Evolutionary conservation across 2,888 invertebrate species (phyloP).

Genomic region (Pocota personata): DNA sequence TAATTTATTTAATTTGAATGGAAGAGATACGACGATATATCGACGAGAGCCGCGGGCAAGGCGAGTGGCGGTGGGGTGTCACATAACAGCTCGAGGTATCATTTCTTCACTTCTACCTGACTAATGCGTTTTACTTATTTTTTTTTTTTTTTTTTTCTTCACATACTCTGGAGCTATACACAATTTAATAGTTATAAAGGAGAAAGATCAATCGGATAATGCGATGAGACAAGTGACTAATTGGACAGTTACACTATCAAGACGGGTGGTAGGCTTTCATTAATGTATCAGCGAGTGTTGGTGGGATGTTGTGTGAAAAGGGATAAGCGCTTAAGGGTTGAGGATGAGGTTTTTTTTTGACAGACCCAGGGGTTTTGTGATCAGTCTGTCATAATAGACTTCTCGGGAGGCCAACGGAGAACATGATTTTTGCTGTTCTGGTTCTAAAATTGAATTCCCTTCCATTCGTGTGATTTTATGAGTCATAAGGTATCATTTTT

Average conservation of each 20-base stretch:
- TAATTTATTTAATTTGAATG: conserved; percentile 64
- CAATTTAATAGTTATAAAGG: conserved; percentile 59
- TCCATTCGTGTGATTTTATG: no score
- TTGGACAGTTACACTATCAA: conserved; percentile 73
- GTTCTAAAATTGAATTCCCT: no score
- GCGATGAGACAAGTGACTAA: conserved; percentile 72
- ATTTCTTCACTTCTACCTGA: conserved; percentile 69
- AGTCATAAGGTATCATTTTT: no score
- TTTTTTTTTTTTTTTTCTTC: conserved; percentile 19
- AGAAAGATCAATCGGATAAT: conserved; percentile 72
- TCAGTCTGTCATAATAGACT: no score
- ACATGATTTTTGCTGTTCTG: no score
- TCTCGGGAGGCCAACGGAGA: no score
- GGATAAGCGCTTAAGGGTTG: not conserved
- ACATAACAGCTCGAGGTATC: conserved; percentile 60
- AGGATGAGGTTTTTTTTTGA: not conserved
- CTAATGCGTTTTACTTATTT: conserved; percentile 60
- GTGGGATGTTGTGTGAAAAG: not conserved
- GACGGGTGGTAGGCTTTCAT: conserved; percentile 69
- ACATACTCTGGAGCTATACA: conserved; percentile 4
- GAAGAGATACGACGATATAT: conserved; percentile 21
- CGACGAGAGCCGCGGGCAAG: not conserved
- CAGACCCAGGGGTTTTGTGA: not conserved
- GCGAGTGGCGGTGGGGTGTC: conserved; percentile 41
- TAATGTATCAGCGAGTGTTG: conserved; percentile 38